Evolutionary conservation across 2,797 vertebrate species (phyloP).

Genomic region (Limnodromus scolopaceus): DNA sequence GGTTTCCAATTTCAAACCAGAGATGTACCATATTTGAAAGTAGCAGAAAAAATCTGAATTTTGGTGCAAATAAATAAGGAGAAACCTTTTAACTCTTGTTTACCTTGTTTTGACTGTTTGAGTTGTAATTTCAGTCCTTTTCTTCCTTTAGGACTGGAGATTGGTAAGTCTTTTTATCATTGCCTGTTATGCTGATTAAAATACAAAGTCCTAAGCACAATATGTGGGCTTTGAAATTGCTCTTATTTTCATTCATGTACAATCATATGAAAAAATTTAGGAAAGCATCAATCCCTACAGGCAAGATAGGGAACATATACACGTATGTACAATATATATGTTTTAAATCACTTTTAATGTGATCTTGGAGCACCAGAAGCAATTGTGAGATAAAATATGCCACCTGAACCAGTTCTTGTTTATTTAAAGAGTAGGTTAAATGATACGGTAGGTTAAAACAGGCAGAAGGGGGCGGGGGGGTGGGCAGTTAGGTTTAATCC

Average conservation of each 20-base stretch:
- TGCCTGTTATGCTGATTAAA: constrained; percentile 19
- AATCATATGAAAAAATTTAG: constrained; percentile 42
- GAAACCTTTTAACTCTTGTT: not conserved
- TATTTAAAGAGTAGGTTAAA: not conserved
- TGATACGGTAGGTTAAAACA: not conserved
- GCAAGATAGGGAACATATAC: not conserved
- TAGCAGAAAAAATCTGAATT: not conserved
- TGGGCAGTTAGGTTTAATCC: not conserved
- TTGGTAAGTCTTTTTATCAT: not conserved
- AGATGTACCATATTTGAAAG: not conserved
- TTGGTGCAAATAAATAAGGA: not conserved
- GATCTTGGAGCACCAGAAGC: not conserved
- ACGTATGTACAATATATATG: not conserved
- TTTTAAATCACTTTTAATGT: not conserved
- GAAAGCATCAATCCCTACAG: not conserved
- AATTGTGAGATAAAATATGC: not conserved
- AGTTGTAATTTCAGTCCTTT: constrained; percentile 6
- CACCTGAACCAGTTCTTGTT: not conserved
- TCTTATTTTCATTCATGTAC: constrained; percentile 51
- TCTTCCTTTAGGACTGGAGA: not conserved
- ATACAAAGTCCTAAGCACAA: not conserved
- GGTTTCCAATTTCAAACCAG: not conserved
- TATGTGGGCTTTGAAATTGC: constrained; percentile 55
- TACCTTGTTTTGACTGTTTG: not conserved
- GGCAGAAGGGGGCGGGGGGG: not conserved